Evolutionary conservation across 1,140 invertebrate species (phyloP), one percentile per base, ranked within the genome.

Genomic region (Gonatopus flavifemur): DNA sequence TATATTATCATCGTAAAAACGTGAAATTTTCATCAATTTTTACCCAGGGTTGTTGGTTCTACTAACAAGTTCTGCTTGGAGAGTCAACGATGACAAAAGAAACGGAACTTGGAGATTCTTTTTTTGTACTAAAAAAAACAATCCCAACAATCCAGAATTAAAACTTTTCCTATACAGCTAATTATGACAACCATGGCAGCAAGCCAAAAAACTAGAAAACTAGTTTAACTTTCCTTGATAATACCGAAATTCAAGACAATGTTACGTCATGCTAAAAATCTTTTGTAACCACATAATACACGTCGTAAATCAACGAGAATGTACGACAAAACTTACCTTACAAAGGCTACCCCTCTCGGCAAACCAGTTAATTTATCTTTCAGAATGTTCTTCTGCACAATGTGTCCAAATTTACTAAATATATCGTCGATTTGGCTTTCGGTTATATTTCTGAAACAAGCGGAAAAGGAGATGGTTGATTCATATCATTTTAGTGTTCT

Each of bases 331-430:
- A 73, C 69, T 81, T 77, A 93, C 90, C 91, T 87, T n/a, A 96
- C 90, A 81, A 96, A 96, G 2, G 92, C 93, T 33, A 95, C 90
- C 20, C 93, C 91, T 64, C 91, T 77, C 5, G 92, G 90, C 57
- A 89, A 81, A 20, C 91, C 91, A 31, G 90, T 93, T 22, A 87
- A 81, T 78, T 93, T 93, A 70, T 95, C 92, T 55, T 89, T 86
- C 42, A 96, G 77, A 55, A 96, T 87, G 67, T 94, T 90, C 70
- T 90, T 90, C 76, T 95, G 92, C 49, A 96, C 89, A 69, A 96
- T 95, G 50, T 85, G 83, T 18, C 93, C 93, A 80, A 85, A 95
- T 67, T 88, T 87, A 49, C 85, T 86, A 78, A 96, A 96, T 66
- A 94, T 83, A 33, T 86, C 85, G 63, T 91, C 87, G 33, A 96